Conservation (phyloP, 1,140 invertebrate species). For the Drosophila willistoni region DNA sequence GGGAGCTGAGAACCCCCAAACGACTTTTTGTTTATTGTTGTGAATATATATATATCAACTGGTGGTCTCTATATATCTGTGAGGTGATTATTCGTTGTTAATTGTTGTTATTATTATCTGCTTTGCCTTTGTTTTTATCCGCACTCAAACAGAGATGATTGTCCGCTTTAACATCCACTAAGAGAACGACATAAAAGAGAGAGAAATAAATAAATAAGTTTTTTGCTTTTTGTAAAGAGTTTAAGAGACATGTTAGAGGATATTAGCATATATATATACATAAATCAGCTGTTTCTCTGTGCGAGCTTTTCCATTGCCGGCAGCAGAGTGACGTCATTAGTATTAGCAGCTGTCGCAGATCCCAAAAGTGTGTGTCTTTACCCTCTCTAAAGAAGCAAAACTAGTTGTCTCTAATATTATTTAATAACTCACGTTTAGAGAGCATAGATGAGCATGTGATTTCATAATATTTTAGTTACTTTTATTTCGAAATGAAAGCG, state of each 20-base stretch:
- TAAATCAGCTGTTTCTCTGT: neutral
- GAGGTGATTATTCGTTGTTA: constrained; percentile 19
- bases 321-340: too few relatives aligned
- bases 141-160: constrained; percentile 47
- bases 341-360: too few relatives aligned
- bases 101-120: constrained; percentile 39
- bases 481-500: too few relatives aligned
- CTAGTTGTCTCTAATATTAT: too few relatives aligned
- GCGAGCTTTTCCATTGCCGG: neutral
- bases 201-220: constrained; percentile 36
- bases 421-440: too few relatives aligned
- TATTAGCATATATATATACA: too few relatives aligned
- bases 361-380: too few relatives aligned
- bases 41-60: constrained; percentile 40
- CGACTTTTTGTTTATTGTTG: constrained; percentile 72
- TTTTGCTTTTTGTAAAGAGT: constrained; percentile 15
- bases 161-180: constrained; percentile 28
- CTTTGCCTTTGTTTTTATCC: constrained; percentile 67
- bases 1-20: constrained; percentile 29
- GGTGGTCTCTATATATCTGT: constrained; percentile 5
- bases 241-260: neutral
- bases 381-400: too few relatives aligned
- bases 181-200: constrained; percentile 13
- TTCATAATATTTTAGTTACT: too few relatives aligned
- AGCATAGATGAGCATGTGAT: too few relatives aligned